Evolutionary conservation across 2,113 vertebrate species (phyloP), one percentile per base, ranked within the genome.

Genomic region (Alosa alosa): DNA sequence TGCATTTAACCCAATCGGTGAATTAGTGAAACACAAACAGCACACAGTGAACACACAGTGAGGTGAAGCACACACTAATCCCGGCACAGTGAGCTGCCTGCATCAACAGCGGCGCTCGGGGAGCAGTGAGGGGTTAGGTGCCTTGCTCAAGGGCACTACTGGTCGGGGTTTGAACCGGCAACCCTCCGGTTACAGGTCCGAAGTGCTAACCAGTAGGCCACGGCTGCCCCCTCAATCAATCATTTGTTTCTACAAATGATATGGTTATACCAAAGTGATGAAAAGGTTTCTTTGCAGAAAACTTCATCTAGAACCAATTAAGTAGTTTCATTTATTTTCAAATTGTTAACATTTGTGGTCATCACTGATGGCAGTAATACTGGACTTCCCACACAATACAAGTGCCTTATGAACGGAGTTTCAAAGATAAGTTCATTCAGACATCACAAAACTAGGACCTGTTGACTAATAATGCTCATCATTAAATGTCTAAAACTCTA

Each of bases 321-420:
- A 72, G 64, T 36, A 78, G 72, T 78, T 78, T 39, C 4, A 15
- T 78, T 78, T 78, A 78, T 72, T 78, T 78, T 39, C 72, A 78
- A 39, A 39, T 39, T 78, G 11, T 78, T 3, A 78, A 78, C 36
- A 78, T 78, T 39, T 36, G 10, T 78, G 31, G 25, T 31, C 25
- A 78, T 36, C 36, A 78, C 10, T 78, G 72, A 78, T 78, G 31
- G 31, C 72, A 78, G 72, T 36, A 22, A 31, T 39, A 39, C 72
- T 36, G 11, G 36, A 36, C 36, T 41, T 39, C 11, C 13, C 31
- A 78, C 31, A 78, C 20, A 3, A 41, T 15, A 36, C 25, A 78
- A 78, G 72, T 78, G 72, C 72, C 13, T 1, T 17, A 78, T 64
- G 60, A 25, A n/a, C 22, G 8, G 22, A n/a, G 72, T 78, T 78